Base-by-base conservation (phyloP, 2,113 vertebrate genomes). In the Triplophysa dalaica region DNA sequence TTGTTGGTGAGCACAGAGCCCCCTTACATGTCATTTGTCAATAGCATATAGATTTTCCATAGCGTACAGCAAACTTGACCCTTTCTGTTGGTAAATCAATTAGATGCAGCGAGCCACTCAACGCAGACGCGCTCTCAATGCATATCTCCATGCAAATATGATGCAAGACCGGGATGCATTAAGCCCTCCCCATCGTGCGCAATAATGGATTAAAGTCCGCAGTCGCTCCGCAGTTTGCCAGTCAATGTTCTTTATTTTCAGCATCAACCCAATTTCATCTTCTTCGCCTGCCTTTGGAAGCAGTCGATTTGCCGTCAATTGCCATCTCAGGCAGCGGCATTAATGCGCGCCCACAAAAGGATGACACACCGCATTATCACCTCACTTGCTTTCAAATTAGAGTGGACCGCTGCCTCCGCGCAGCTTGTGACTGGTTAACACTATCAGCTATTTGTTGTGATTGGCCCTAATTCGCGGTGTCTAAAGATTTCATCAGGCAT, bases 281-380 rank as follows among this genome's bases (percentile, higher is more conserved):
- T 87, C 88, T 90, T 91, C 82, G 76, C 70, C 52, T 85, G 67
- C 93, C 90, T 86, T 93, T 94, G 94, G 94, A 73, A 93, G 85
- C 87, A 91, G 95, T 96, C 94, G 89, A 97, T 97, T 91, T 89
- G 90, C 94, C 89, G 93, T 93, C 95, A 91, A 90, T 93, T 95
- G 91, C 87, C 80, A 89, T 94, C 88, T 91, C 91, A 87, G 91
- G 92, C 94, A 86, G 90, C 76, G 86, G 91, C 95, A 96, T 97
- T 98, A 98, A 97, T 96, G 95, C 94, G 90, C 13, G 86, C 93
- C 95, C 95, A 98, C 96, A 96, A 93, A 94, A 93, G 95, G 91
- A 85, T 90, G 83, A 91, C 79, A 91, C 90, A 89, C 87, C 90
- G 88, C 93, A 91, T 94, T 94, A 95, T 93, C 95, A 87, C 94